Base-by-base conservation (phyloP, 2,113 vertebrate species). In the Orientallactaga bullata region DNA sequence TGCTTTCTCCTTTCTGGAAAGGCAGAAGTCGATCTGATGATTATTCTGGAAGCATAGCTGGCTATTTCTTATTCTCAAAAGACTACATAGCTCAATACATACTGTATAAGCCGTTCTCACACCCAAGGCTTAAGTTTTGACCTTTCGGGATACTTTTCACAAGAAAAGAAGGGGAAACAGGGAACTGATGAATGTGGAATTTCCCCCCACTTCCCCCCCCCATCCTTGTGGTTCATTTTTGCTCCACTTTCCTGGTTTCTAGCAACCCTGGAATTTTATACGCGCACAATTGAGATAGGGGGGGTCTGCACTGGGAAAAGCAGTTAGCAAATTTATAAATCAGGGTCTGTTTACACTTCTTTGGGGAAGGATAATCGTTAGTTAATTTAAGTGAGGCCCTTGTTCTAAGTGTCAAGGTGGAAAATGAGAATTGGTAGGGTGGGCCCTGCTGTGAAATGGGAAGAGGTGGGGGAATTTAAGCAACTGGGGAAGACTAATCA, bases 291-390 rank as follows among this genome's bases (percentile, higher is more conserved):
- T 92, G 90, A 61, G 82, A 96, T 92, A 93, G 91, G 24, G 66
- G 66, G 86, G 88, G 85, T 94, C 42, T 82, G 65, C 24, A 39
- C 60, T 18, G 85, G 94, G 80, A 93, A 73, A 13, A 78, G 95
- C 96, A 97, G 91, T 95, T 96, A 96, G 92, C 95, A 95, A 95
- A 97, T 96, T 96, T 96, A 89, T 95, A 94, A 94, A 96, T 97
- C 88, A 88, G 88, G 76, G 82, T 95, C 94, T 92, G 94, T 96
- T 97, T 96, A 97, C 82, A 97, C 90, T 69, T 93, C 85, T 95
- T 86, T 72, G 55, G 85, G 74, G 82, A 89, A 93, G 86, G 76
- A 92, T 97, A 97, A 96, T 97, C 90, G 96, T 95, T 94, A 95
- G 85, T 95, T 95, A 96, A 97, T 97, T 97, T 96, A 95, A 92